phyloP scores from a whole-genome alignment of 2,797 vertebrate genomes.

The Tapirus indicus region DNA sequence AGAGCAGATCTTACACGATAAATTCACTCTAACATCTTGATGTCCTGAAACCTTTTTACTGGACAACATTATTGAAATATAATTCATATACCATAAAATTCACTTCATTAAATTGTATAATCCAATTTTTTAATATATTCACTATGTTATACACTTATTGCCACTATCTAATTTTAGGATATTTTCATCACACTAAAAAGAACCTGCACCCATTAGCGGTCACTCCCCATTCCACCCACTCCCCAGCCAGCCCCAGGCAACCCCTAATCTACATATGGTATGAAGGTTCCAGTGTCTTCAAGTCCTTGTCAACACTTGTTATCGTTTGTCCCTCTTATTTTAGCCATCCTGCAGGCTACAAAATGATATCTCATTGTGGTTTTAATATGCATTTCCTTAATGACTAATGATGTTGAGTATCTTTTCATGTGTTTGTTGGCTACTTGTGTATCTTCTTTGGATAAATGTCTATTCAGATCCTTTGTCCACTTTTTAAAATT shows the following conservation, averaged over 20 bases:
- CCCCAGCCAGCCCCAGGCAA: neutral
- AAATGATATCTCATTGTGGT: neutral
- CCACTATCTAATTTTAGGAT: neutral
- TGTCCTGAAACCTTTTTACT: neutral
- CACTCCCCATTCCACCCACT: accelerated
- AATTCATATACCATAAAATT: neutral
- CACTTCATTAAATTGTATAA: neutral
- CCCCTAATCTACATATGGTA: neutral
- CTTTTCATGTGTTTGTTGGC: neutral
- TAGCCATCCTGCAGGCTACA: neutral
- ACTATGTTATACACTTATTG: neutral
- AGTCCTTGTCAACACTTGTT: neutral
- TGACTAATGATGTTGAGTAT: neutral
- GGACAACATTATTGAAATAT: neutral
- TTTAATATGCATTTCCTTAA: neutral
- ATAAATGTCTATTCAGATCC: neutral
- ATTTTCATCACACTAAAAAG: neutral
- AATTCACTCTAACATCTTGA: neutral
- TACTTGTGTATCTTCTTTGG: neutral
- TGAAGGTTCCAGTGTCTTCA: neutral
- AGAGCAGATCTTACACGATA: neutral
- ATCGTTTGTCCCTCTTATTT: neutral
- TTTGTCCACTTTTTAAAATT: neutral
- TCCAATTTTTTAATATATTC: neutral
- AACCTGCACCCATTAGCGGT: neutral